Evolutionary conservation across 2,888 invertebrate species (phyloP).

Genomic region (Elmis aenea): DNA sequence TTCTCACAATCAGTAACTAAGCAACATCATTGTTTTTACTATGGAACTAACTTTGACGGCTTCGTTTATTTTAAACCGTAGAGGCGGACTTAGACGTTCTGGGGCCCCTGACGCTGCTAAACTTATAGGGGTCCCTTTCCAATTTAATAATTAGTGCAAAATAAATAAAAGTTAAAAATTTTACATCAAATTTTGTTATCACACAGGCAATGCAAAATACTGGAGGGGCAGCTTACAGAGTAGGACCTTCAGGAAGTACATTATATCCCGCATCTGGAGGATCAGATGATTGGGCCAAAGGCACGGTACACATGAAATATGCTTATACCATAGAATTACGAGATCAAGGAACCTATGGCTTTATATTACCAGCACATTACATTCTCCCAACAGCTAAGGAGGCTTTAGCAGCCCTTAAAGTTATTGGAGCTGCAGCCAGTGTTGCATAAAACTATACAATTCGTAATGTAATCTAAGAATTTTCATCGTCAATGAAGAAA

Average conservation of each 20-base stretch:
- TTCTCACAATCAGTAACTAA: no score
- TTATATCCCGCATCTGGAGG: constrained; percentile 78
- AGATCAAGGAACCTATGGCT: constrained; percentile 80
- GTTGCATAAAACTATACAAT: constrained; percentile 28
- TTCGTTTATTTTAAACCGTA: no score
- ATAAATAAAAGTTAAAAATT: no score
- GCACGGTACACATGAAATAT: constrained; percentile 74
- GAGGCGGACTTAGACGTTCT: no score
- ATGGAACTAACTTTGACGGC: no score
- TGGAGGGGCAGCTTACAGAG: constrained; percentile 62
- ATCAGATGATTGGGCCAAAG: constrained; percentile 91
- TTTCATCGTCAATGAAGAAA: not conserved
- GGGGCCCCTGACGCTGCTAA: no score
- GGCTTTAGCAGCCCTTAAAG: constrained; percentile 66
- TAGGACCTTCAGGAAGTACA: constrained; percentile 73
- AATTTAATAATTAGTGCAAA: no score
- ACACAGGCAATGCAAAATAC: constrained; percentile 58
- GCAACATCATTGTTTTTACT: no score
- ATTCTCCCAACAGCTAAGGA: constrained; percentile 74
- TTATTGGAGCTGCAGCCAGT: constrained; percentile 53
- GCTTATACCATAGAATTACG: constrained; percentile 85
- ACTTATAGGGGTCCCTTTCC: no score
- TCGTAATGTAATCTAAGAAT: no score
- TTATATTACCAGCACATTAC: constrained; percentile 73
- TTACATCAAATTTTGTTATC: no score